Percentiles rank a stretch among this genome's conserved stretches.
Conservation (phyloP, 30 jellyfish, hydroid and myxozoan genomes). For the Catostylus mosaicus region DNA sequence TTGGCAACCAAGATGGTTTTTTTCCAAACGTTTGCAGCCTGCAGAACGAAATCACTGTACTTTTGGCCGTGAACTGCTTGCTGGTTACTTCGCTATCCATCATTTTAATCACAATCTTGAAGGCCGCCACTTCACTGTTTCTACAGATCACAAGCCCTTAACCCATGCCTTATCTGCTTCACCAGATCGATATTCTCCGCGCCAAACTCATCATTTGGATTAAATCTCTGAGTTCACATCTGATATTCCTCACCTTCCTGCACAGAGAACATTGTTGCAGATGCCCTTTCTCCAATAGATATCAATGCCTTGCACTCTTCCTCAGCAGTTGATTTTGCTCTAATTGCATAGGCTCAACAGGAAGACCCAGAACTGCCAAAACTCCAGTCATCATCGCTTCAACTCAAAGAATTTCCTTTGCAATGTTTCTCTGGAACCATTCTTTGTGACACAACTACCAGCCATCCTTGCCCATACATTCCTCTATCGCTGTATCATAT, state of each 20-base stretch:
- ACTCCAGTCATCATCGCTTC: slow-evolving; percentile 9
- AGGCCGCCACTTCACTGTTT: slow-evolving; percentile 46
- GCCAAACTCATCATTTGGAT: not conserved
- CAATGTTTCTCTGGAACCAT: slow-evolving; percentile 23
- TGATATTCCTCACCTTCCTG: slow-evolving; percentile 32
- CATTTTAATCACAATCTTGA: slow-evolving; percentile 29
- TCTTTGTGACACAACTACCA: slow-evolving; percentile 20
- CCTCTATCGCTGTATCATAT: slow-evolving; percentile 18
- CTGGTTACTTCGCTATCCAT: slow-evolving; percentile 25
- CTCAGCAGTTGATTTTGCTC: not conserved
- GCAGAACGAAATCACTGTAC: not conserved
- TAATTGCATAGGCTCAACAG: slow-evolving; percentile 8
- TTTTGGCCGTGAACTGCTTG: slow-evolving; percentile 36
- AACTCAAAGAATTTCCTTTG: slow-evolving; percentile 20
- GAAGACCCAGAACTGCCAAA: slow-evolving; percentile 1
- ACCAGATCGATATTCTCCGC: slow-evolving; percentile 7
- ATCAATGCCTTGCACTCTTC: slow-evolving; percentile 8
- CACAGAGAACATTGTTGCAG: slow-evolving; percentile 59
- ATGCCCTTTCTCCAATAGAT: slow-evolving; percentile 44
- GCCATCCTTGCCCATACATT: slow-evolving; percentile 9
- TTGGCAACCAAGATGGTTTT: slow-evolving; percentile 50
- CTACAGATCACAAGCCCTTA: slow-evolving; percentile 58
- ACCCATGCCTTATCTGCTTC: slow-evolving; percentile 42
- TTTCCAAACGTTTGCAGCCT: not conserved
- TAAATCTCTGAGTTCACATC: slow-evolving; percentile 54